These are phyloP conservation scores for Brachyalestes nurse DNA, from an alignment of 2,797 vertebrate genomes.

Conservation along the genomic window DNA sequence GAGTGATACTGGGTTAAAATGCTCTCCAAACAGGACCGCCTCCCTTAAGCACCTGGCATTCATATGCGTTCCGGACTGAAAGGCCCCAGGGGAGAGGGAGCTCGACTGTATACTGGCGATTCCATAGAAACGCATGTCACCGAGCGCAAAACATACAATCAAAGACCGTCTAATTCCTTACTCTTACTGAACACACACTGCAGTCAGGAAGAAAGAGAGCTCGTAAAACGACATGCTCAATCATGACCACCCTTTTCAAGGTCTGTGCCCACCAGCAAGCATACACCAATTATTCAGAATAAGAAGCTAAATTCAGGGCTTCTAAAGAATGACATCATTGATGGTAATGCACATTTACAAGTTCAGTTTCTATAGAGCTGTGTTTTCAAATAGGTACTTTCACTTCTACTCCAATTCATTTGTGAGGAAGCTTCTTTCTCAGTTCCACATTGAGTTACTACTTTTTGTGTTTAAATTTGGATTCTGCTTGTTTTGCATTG, in stretches of 20 bases:
- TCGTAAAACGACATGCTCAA: background rate
- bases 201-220: background rate
- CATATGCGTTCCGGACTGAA: conserved; percentile 24
- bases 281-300: background rate
- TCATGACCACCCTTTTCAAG: background rate
- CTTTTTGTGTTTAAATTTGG: too few species aligned
- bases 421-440: too few species aligned
- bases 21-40: background rate
- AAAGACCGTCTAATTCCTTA: conserved; percentile 11
- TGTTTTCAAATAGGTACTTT: too few species aligned
- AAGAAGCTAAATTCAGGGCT: background rate
- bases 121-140: conserved; percentile 30
- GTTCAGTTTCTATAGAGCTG: too few species aligned
- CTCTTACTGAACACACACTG: background rate
- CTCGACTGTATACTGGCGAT: background rate
- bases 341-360: background rate
- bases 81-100: conserved; percentile 6
- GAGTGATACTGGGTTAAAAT: conserved; percentile 20
- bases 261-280: background rate
- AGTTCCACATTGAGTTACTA: too few species aligned
- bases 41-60: conserved; percentile 18
- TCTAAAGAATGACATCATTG: background rate
- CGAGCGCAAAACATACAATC: conserved; percentile 15
- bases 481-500: too few species aligned
- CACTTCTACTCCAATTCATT: too few species aligned